Percentiles rank a stretch among this genome's conserved stretches.
These are phyloP conservation scores for Spodoptera picta DNA, from an alignment of 2,888 invertebrate genomes.

Conservation along the genomic window DNA sequence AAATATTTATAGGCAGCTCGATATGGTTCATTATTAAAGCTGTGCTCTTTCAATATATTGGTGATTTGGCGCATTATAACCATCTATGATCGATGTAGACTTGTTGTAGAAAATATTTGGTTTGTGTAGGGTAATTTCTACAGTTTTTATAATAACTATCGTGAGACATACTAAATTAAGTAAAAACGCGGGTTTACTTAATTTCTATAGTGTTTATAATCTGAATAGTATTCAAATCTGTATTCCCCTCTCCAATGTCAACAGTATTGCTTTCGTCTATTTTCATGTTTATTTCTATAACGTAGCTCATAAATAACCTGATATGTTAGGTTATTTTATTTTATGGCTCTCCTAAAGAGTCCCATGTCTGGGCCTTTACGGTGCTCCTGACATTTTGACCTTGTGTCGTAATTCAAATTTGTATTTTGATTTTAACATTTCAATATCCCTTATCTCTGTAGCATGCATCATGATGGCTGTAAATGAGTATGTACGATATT, in stretches of 20 bases:
- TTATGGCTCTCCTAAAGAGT: conserved; percentile 33
- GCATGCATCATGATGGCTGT: conserved; percentile 24
- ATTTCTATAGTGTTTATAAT: too few relatives aligned
- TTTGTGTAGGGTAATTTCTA: too few relatives aligned
- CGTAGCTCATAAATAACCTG: conserved; percentile 51
- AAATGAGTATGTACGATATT: conserved; percentile 30
- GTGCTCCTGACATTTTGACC: conserved; percentile 32
- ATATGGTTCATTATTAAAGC: background rate
- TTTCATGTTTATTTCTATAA: conserved; percentile 36
- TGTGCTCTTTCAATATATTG: too few relatives aligned
- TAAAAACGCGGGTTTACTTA: too few relatives aligned
- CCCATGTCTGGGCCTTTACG: conserved; percentile 15
- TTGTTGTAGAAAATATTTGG: too few relatives aligned
- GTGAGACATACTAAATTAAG: too few relatives aligned
- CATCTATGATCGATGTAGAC: too few relatives aligned
- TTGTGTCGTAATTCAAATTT: conserved; percentile 26
- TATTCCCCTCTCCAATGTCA: conserved; percentile 18
- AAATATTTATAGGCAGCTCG: background rate
- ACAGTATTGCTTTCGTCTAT: conserved; percentile 54
- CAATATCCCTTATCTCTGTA: conserved; percentile 31
- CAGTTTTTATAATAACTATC: too few relatives aligned
- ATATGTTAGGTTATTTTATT: conserved; percentile 47
- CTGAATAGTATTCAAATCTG: conserved; percentile 5
- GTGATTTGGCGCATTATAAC: too few relatives aligned
- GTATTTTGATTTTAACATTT: conserved; percentile 22